Base-by-base conservation (phyloP, 2,888 invertebrate species). In the Agriopis marginaria region DNA sequence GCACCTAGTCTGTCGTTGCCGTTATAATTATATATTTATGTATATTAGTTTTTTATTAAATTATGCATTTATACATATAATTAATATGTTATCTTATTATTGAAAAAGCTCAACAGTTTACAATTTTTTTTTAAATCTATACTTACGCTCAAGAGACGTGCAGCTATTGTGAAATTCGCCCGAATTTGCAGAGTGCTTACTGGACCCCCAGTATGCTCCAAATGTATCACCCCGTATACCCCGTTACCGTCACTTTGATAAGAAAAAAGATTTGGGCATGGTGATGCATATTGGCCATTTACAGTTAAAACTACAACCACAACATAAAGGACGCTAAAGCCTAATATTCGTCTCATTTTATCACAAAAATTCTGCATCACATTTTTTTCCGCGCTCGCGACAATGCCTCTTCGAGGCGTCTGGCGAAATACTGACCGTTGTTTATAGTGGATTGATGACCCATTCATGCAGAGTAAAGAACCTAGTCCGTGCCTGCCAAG, bases 231-330 rank as follows among this genome's bases (percentile, higher is more conserved):
- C 7, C 92, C 92, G 65, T 85, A 84, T 42, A 88, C 74, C 45
- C 82, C 77, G 8, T 67, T 76, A 1, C 84, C 84, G 70, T 91
- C 87, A 75, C 72, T 79, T 65, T 79, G 82, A 68, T 88, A 92
- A 12, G 86, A 82, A 82, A 92, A 92, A 59, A 85, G 73, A 40
- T 82, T 78, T 7, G 91, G 91, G 59, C 92, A 92, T 0, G 91
- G 91, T 1, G 90, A 89, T 4, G 78, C 72, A 70, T 80, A 80
- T 66, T 88, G 87, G 47, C 84, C 79, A 66, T 73, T 67, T 49
- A 82, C 81, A 71, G 77, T 81, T 70, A 82, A 79, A 75, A 77
- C 72, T 64, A 80, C 77, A 67, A 82, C 74, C 74, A 78, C 77
- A 70, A 86, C 50, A 45, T 58, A 59, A 54, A 70, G 14, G 44